phyloP scores from a whole-genome alignment of 2,797 vertebrate genomes.

The Chelonia mydas region DNA sequence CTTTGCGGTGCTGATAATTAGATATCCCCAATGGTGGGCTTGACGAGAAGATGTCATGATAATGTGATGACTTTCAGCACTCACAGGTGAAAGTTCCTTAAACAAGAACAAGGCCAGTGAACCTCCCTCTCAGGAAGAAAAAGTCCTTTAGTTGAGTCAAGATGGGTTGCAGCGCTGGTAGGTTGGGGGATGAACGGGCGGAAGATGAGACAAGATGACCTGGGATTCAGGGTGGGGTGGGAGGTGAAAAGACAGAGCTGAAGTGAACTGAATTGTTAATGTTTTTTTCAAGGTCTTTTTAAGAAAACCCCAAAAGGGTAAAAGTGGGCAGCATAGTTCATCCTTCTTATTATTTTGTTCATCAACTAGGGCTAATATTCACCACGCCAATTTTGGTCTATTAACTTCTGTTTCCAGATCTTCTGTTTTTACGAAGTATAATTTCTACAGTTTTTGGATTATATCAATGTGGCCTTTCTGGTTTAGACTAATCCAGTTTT shows the following conservation, averaged over 20 bases:
- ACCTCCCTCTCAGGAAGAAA: background rate
- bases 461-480: background rate
- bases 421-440: background rate
- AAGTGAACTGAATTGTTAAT: background rate
- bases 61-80: background rate
- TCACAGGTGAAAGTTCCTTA: background rate
- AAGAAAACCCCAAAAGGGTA: background rate
- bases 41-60: background rate
- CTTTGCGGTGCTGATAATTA: background rate
- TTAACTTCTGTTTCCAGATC: background rate
- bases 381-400: background rate
- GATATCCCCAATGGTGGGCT: too few species aligned
- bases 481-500: background rate
- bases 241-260: background rate
- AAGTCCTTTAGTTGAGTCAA: background rate
- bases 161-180: background rate
- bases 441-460: background rate
- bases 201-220: background rate
- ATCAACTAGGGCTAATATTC: background rate
- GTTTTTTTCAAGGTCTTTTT: background rate
- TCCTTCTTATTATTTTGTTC: background rate
- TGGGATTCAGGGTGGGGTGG: background rate
- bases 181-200: background rate
- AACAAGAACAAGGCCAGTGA: background rate
- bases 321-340: background rate